Conservation (phyloP, 2,797 vertebrate species). For the Helarctos malayanus region DNA sequence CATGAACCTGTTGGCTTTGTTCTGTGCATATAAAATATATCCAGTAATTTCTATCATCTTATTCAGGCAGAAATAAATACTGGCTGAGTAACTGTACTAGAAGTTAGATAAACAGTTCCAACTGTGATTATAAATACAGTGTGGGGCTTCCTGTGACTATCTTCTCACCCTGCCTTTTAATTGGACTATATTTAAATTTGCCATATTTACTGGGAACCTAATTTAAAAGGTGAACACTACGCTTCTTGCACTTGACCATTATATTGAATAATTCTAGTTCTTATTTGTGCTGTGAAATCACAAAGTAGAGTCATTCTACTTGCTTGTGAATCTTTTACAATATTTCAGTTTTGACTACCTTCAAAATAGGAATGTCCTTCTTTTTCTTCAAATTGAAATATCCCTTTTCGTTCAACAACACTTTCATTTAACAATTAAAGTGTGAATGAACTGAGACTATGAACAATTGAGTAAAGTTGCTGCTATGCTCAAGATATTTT, state of each 20-base stretch:
- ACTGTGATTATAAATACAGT: slow-evolving; percentile 7
- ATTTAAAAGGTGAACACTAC: slow-evolving; percentile 66
- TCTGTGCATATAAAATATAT: background rate
- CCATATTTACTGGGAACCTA: background rate
- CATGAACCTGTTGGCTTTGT: background rate
- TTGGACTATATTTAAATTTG: slow-evolving; percentile 9
- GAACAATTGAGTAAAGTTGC: slow-evolving; percentile 79
- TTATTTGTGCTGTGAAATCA: slow-evolving; percentile 69
- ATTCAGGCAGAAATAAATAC: slow-evolving; percentile 12
- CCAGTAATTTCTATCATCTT: background rate
- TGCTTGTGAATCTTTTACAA: slow-evolving; percentile 73
- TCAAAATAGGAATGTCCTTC: slow-evolving; percentile 78
- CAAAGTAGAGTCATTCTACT: slow-evolving; percentile 71
- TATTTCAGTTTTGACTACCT: slow-evolving; percentile 85
- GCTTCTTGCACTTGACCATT: slow-evolving; percentile 58
- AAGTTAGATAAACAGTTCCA: slow-evolving; percentile 10
- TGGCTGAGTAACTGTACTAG: background rate
- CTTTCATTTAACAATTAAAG: slow-evolving; percentile 81
- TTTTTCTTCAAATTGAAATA: slow-evolving; percentile 43
- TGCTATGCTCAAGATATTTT: slow-evolving; percentile 80
- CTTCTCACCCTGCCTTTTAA: background rate
- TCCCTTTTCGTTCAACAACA: slow-evolving; percentile 31
- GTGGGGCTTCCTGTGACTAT: background rate
- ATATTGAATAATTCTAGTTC: background rate
- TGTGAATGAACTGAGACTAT: slow-evolving; percentile 79